phyloP scores from a whole-genome alignment of 2,113 vertebrate species.

The Lamprotornis superbus region DNA sequence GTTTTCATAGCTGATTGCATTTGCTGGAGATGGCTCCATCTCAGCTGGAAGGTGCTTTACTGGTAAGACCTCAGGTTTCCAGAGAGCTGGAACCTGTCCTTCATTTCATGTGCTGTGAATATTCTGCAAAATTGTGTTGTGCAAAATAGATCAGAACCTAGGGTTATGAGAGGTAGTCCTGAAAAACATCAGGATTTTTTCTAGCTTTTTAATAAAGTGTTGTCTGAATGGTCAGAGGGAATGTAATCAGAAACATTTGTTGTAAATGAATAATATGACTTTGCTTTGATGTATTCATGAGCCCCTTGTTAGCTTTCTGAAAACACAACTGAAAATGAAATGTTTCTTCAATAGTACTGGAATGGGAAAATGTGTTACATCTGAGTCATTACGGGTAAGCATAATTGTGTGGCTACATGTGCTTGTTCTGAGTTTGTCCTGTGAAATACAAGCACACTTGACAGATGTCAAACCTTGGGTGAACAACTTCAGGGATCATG shows the following conservation, averaged over 20 bases:
- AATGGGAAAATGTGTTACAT: constrained; percentile 16
- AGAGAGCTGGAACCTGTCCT: background rate
- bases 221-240: background rate
- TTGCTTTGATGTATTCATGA: constrained; percentile 45
- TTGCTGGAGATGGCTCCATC: background rate
- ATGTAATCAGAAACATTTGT: constrained; percentile 54
- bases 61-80: background rate
- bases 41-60: background rate
- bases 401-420: background rate
- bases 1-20: background rate
- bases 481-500: background rate
- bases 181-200: background rate
- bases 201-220: background rate
- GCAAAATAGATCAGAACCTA: background rate
- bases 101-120: background rate
- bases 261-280: constrained; percentile 22
- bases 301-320: constrained; percentile 10
- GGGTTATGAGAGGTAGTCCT: background rate
- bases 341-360: constrained; percentile 20
- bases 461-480: background rate
- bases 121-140: background rate
- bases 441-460: background rate
- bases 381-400: background rate
- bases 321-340: constrained; percentile 43
- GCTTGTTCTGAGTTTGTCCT: background rate